Percentiles rank a stretch among this genome's conserved stretches.
phyloP scores from a whole-genome alignment of 1,140 invertebrate species.

The Riptortus pedestris region DNA sequence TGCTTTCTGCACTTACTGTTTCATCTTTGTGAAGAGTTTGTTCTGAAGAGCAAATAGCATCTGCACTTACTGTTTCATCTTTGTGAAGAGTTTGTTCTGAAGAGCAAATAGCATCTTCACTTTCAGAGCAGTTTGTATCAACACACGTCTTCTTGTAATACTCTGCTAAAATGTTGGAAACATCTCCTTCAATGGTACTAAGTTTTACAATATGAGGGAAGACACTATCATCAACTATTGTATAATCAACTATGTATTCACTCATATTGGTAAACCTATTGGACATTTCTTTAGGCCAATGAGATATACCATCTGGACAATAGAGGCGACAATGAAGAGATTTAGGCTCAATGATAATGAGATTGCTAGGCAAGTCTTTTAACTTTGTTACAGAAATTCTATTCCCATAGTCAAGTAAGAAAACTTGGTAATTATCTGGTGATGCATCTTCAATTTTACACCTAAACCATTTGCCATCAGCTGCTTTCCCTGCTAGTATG shows the following conservation, averaged over 20 bases:
- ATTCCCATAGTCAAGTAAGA: constrained; percentile 49
- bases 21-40: neutral
- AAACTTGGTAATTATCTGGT: constrained; percentile 40
- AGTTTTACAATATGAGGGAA: neutral
- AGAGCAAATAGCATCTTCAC: neutral
- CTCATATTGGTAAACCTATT: constrained; percentile 47
- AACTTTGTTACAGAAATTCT: constrained; percentile 35
- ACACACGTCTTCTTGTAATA: too few species aligned
- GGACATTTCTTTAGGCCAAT: constrained; percentile 51
- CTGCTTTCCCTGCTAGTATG: constrained; percentile 52
- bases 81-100: neutral
- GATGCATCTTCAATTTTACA: constrained; percentile 50
- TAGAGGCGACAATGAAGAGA: constrained; percentile 38
- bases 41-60: neutral
- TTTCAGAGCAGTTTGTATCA: too few species aligned
- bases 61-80: neutral
- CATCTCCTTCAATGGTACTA: neutral
- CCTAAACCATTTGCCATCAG: constrained; percentile 54
- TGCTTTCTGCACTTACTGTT: neutral
- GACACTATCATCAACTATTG: neutral
- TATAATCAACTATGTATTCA: neutral
- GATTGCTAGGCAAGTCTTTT: constrained; percentile 36
- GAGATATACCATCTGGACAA: constrained; percentile 38
- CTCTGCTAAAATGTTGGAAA: neutral
- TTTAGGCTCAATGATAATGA: constrained; percentile 35